Base-by-base conservation (phyloP, 2,888 invertebrate genomes). In the Eristalinus sepulchralis region DNA sequence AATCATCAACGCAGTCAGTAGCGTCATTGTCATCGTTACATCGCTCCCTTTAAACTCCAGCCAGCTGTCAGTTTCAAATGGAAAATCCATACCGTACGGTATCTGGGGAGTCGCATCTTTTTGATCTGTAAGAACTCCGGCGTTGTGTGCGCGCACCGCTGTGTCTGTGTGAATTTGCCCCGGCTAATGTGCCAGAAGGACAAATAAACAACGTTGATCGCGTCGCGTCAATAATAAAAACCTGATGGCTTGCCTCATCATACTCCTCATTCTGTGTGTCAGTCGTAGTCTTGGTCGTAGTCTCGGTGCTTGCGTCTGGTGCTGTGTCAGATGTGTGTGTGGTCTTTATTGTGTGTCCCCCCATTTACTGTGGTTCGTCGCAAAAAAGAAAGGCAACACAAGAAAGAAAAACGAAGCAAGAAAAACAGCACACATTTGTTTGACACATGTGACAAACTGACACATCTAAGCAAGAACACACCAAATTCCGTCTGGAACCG, bases 401-500 rank as follows among this genome's bases (percentile, higher is more conserved):
- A 8, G 17, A 17, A 4, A 31, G 2, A 34, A 76, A 47, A 47
- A 13, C n/a, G 2, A 13, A 20, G 10, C 3, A 64, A 47, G n/a
- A 66, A 8, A 63, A 75, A 63, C 10, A 53, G 60, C 17, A 59
- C 78, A 82, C 85, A 86, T 86, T 86, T 86, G 85, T 78, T 86
- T 86, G 85, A 86, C 85, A 83, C 73, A 83, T 78, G 85, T 78
- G 82, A 86, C 82, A 73, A 75, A 75, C 57, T 68, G 57, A 55
- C 81, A 55, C 81, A 85, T 47, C 47, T 47, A 47, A 47, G 47
- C n/a, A 8, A 1, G 17, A 17, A 47, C 17, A 47, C 47, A 17
- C 47, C 47, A 17, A 47, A 47, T 17, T 47, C 17, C n/a, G 47
- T 47, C 47, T 17, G 17, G 17, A 17, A 6, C 17, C 47, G 47